Conservation (phyloP, 2,113 vertebrate genomes). For the Cranoglanis bouderius region DNA sequence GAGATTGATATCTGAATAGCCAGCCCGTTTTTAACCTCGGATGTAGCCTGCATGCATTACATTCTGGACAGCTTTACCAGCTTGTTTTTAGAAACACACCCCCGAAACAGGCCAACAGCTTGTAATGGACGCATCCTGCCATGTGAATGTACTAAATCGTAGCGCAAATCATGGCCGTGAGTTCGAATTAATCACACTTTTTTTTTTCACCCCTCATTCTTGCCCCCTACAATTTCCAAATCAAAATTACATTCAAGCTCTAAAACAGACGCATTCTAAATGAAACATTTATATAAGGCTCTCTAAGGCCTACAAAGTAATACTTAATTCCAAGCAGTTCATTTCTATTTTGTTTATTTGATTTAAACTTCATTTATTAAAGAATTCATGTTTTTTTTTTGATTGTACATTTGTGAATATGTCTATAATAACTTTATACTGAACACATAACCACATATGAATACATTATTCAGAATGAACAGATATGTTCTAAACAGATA, state of each 20-base stretch:
- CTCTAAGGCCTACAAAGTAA: background rate
- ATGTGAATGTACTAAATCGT: background rate
- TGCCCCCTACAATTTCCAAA: background rate
- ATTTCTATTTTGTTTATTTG: background rate
- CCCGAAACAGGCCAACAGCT: background rate
- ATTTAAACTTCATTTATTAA: background rate
- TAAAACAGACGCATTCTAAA: background rate
- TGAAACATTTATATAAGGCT: background rate
- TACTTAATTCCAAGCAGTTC: background rate
- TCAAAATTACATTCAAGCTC: background rate
- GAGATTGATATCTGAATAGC: background rate
- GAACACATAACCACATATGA: background rate
- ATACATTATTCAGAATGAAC: background rate
- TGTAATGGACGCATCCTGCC: background rate
- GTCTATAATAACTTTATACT: background rate
- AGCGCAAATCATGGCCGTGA: background rate
- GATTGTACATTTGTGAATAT: background rate
- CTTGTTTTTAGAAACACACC: slow-evolving; percentile 1
- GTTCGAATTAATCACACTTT: background rate
- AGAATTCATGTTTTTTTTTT: too few relatives aligned
- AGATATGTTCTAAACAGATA: background rate
- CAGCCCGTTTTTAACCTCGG: background rate
- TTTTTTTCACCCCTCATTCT: background rate
- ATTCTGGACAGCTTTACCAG: background rate
- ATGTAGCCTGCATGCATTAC: background rate